Evolutionary conservation across 2,113 vertebrate species (phyloP).

Genomic region (Nyctereutes procyonoides): DNA sequence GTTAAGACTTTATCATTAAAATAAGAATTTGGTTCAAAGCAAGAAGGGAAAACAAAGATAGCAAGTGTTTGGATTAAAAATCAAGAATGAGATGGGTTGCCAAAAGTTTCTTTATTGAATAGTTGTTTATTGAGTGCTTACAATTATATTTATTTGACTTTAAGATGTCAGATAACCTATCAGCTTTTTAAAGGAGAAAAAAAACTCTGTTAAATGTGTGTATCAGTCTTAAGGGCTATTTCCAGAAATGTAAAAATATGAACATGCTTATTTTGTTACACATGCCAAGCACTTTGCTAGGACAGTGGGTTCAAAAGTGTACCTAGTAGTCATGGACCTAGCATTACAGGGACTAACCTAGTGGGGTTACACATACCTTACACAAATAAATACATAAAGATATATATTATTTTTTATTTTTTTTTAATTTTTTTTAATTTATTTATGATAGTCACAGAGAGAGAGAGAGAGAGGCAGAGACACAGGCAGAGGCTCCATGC

Average conservation of each 20-base stretch:
- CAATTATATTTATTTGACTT: constrained; percentile 23
- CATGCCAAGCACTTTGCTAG: background rate
- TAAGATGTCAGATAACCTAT: background rate
- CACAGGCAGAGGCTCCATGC: no score
- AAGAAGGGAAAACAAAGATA: constrained; percentile 21
- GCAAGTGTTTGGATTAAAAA: background rate
- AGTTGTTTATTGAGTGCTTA: background rate
- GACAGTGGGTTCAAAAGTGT: background rate
- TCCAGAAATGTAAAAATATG: background rate
- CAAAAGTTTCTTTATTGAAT: constrained; percentile 20
- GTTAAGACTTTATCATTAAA: constrained; percentile 22
- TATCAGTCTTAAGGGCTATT: background rate
- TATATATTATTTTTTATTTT: no score
- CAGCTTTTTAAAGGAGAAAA: background rate
- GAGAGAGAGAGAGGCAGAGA: no score
- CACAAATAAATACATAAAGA: background rate
- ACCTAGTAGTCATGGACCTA: background rate
- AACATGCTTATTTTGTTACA: background rate
- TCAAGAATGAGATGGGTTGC: background rate
- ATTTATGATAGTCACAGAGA: no score
- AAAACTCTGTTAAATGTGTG: background rate
- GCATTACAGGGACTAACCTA: background rate
- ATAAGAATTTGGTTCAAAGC: constrained; percentile 27
- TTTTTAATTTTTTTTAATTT: no score
- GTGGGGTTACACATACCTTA: background rate